Conservation (phyloP, 1,140 invertebrate genomes). For the Proctacanthus coquilletti region DNA sequence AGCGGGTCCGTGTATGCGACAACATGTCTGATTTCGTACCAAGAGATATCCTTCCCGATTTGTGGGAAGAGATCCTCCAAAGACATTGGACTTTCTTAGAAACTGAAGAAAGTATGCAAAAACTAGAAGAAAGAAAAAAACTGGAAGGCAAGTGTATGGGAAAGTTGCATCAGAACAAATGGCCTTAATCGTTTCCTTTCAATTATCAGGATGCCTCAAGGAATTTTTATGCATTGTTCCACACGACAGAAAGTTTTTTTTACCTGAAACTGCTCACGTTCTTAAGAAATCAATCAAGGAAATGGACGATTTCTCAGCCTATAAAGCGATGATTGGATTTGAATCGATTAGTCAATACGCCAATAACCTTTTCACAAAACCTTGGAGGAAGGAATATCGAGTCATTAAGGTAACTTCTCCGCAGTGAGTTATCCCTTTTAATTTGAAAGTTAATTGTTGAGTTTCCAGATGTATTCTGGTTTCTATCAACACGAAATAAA, state of each 20-base stretch:
- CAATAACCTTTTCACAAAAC: slow-evolving; percentile 65
- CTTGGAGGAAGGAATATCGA: slow-evolving; percentile 75
- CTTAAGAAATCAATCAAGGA: slow-evolving; percentile 52
- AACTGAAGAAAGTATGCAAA: slow-evolving; percentile 57
- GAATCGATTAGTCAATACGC: slow-evolving; percentile 71
- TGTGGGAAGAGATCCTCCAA: slow-evolving; percentile 51
- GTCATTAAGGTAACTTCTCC: slow-evolving; percentile 48
- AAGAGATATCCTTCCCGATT: slow-evolving; percentile 28
- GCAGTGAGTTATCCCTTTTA: too few species aligned
- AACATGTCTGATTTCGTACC: slow-evolving; percentile 26
- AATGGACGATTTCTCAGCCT: slow-evolving; percentile 58
- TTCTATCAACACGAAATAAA: slow-evolving; percentile 77
- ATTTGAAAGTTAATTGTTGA: background rate
- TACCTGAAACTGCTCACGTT: slow-evolving; percentile 55
- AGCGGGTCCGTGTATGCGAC: too few species aligned
- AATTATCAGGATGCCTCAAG: slow-evolving; percentile 46
- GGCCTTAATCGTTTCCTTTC: too few species aligned
- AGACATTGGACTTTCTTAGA: slow-evolving; percentile 57
- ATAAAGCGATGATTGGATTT: slow-evolving; percentile 64
- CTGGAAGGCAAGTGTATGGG: slow-evolving; percentile 43
- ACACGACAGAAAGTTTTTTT: slow-evolving; percentile 64
- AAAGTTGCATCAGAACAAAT: too few species aligned
- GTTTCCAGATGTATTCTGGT: slow-evolving; percentile 59
- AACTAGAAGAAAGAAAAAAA: slow-evolving; percentile 52
- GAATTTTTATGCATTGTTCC: slow-evolving; percentile 61